These are phyloP conservation scores for Himalopsyche tibetana DNA, from an alignment of 2,888 invertebrate species.

Conservation along the genomic window DNA sequence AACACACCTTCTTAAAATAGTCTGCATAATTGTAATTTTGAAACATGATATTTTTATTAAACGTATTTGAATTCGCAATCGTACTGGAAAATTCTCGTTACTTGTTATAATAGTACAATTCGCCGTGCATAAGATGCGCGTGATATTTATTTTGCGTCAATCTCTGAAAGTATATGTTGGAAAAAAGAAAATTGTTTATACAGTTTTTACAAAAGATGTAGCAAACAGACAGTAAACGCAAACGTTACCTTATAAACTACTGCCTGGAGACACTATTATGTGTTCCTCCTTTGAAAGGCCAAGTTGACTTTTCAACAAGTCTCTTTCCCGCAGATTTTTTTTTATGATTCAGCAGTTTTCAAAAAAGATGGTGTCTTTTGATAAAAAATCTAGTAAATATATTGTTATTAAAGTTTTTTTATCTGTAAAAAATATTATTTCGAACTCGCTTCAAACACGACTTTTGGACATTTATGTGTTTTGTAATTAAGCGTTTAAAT, in stretches of 20 bases:
- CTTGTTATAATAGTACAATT: not conserved
- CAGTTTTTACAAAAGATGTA: not conserved
- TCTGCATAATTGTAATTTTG: no score
- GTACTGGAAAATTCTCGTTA: no score
- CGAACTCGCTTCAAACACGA: no score
- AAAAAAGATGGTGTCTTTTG: no score
- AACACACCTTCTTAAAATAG: no score
- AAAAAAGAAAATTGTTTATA: slow-evolving; percentile 37
- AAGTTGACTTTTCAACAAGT: not conserved
- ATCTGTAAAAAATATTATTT: no score
- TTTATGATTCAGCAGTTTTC: no score
- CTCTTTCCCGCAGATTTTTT: not conserved
- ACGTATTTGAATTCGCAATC: no score
- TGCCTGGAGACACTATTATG: slow-evolving; percentile 41
- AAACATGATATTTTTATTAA: no score
- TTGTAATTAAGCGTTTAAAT: not conserved
- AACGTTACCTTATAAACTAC: slow-evolving; percentile 27
- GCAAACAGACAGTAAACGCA: slow-evolving; percentile 27
- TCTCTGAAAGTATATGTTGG: slow-evolving; percentile 2
- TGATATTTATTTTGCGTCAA: not conserved
- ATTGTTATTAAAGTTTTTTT: no score
- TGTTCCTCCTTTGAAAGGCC: not conserved
- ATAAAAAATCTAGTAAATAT: no score
- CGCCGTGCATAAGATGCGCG: slow-evolving; percentile 7
- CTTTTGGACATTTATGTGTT: no score